These are phyloP conservation scores for Yasuhikotakia modesta DNA, from an alignment of 2,797 vertebrate genomes.

Conservation along the genomic window DNA sequence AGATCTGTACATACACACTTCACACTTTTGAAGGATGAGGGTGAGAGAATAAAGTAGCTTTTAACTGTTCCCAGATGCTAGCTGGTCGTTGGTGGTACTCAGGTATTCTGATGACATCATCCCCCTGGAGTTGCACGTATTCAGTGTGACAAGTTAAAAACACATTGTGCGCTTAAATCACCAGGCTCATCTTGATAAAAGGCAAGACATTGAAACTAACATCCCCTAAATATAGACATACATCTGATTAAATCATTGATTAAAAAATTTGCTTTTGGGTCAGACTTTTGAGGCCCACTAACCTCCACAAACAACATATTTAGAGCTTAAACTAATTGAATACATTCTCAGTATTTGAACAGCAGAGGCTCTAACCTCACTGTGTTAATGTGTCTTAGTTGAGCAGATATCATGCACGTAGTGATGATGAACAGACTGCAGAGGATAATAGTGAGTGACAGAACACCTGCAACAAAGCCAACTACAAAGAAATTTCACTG, in stretches of 20 bases:
- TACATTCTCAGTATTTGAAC: background rate
- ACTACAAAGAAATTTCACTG: constrained; percentile 81
- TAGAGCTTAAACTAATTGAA: background rate
- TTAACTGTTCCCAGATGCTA: constrained; percentile 77
- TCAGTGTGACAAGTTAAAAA: constrained; percentile 79
- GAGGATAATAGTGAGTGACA: constrained; percentile 80
- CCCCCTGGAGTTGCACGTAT: constrained; percentile 62
- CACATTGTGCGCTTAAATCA: constrained; percentile 71
- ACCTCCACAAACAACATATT: background rate
- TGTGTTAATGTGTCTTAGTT: constrained; percentile 55
- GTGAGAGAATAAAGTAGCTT: constrained; percentile 69
- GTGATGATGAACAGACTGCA: constrained; percentile 72
- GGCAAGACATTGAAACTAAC: background rate
- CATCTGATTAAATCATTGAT: background rate
- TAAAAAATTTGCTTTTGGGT: background rate
- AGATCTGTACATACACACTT: constrained; percentile 52
- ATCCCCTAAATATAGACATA: background rate
- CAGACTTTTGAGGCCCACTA: constrained; percentile 1
- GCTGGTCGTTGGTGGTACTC: constrained; percentile 67
- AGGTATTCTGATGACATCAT: constrained; percentile 74
- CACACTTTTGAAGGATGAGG: constrained; percentile 55
- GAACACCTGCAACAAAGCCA: constrained; percentile 84
- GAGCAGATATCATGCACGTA: constrained; percentile 79
- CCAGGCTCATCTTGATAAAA: constrained; percentile 63
- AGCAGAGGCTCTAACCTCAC: constrained; percentile 44